phyloP scores from a whole-genome alignment of 2,888 invertebrate species.

The Silvanus unidentatus region DNA sequence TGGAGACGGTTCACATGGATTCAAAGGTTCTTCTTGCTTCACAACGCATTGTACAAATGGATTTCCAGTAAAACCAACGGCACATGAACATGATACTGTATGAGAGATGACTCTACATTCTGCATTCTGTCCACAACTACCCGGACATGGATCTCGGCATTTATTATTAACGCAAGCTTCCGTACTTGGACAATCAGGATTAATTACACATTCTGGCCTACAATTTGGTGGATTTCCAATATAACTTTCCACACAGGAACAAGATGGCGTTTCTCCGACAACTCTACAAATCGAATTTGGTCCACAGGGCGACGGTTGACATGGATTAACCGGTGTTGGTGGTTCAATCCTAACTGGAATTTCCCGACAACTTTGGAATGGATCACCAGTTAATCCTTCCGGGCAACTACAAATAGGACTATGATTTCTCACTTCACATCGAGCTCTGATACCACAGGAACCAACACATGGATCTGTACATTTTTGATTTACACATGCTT shows the following conservation, averaged over 20 bases:
- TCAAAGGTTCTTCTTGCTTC: constrained; percentile 54
- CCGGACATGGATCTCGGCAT: constrained; percentile 77
- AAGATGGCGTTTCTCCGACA: constrained; percentile 61
- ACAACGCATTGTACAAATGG: constrained; percentile 72
- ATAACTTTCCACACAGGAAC: constrained; percentile 71
- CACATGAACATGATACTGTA: constrained; percentile 75
- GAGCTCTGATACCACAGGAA: constrained; percentile 50
- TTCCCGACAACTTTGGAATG: constrained; percentile 67
- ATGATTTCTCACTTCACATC: constrained; percentile 53
- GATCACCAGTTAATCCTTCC: constrained; percentile 65
- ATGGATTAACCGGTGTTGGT: constrained; percentile 53
- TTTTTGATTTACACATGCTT: constrained; percentile 51
- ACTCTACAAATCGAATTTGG: constrained; percentile 70
- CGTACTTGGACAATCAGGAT: constrained; percentile 71
- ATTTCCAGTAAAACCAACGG: constrained; percentile 70
- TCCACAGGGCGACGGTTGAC: constrained; percentile 75
- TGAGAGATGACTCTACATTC: constrained; percentile 76
- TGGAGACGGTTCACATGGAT: constrained; percentile 80
- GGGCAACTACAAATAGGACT: constrained; percentile 52
- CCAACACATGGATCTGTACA: constrained; percentile 55
- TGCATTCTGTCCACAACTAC: constrained; percentile 73
- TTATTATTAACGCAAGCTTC: constrained; percentile 75
- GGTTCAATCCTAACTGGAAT: constrained; percentile 45
- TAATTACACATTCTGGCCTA: constrained; percentile 76
- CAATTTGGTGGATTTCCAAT: constrained; percentile 76